Base-by-base conservation (phyloP, 2,797 vertebrate species). In the Rhynchotus rufescens region DNA sequence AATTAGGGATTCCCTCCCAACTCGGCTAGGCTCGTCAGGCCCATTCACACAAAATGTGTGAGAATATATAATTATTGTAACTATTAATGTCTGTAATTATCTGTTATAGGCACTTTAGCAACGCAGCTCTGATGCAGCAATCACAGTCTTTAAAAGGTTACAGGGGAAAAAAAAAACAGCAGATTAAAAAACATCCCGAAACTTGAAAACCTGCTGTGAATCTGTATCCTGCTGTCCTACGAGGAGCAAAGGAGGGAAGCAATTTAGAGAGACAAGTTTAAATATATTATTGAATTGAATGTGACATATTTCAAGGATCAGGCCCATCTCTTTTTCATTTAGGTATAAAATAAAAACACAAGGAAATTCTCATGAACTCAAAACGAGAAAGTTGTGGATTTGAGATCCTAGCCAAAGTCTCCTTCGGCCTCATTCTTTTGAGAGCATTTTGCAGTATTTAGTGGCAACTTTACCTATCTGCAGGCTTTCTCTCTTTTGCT, bases 291-390 rank as follows among this genome's bases (percentile, higher is more conserved):
- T 56, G 60, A 88, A 95, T 91, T 91, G 54, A 11, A 20, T 69
- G 22, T 89, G 77, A 84, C 83, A 71, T 15, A 20, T 86, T 74
- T 86, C 83, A 84, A 90, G 67, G 65, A n/a, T 92, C 77, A 91
- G 74, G 73, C 83, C 89, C 79, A 92, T 89, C 62, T 90, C 52
- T 92, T 88, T 88, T 87, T 91, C 79, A 76, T 80, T 92, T 81
- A 7, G 4, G 34, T 40, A n/a, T 65, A 40, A 61, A 91, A 84
- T 49, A 68, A 5, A 57, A 0, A 6, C 36, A 25, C 2, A 25
- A 47, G n/a, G 8, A 91, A 78, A 86, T 72, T 86, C 54, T 93
- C 83, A 76, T 90, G 40, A 88, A 77, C 77, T 88, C 61, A 47
- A 92, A 95, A 94, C 84, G 74, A 93, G 89, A 94, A 86, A 52